A percentile compares a stretch with the other conserved stretches of the same genome.
Evolutionary conservation across 2,113 vertebrate species (phyloP).

Genomic region (Peromyscus maniculatus): DNA sequence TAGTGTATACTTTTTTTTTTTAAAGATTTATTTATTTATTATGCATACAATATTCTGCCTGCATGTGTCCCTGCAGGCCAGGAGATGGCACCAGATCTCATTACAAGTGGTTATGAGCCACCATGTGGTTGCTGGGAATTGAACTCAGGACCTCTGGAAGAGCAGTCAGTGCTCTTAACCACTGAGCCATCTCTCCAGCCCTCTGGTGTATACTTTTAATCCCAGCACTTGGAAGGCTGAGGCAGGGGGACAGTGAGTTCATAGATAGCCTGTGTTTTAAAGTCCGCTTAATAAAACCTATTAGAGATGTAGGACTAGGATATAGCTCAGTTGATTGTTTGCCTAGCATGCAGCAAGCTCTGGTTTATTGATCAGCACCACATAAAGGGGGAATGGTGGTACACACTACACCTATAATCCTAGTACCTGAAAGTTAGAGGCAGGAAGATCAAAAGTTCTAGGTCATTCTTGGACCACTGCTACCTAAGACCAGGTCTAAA

Average conservation of each 20-base stretch:
- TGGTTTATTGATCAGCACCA: not conserved
- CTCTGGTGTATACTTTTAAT: not conserved
- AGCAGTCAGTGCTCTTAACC: no score
- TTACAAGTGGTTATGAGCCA: no score
- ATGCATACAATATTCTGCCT: no score
- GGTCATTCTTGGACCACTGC: not conserved
- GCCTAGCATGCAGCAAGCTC: not conserved
- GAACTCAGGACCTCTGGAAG: no score
- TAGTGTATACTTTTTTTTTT: not conserved
- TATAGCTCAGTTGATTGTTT: not conserved
- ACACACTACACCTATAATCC: not conserved
- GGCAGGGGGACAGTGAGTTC: not conserved
- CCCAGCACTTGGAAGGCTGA: not conserved
- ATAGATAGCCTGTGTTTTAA: no score
- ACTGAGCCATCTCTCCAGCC: no score
- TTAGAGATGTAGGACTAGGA: no score
- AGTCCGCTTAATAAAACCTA: no score
- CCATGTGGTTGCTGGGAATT: no score
- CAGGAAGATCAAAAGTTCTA: not conserved
- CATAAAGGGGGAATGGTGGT: not conserved
- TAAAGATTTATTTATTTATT: no score
- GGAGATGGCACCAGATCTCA: no score
- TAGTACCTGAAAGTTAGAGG: not conserved
- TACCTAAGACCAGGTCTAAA: not conserved
- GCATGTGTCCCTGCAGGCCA: no score